Base-by-base conservation (phyloP, 2,888 invertebrate species). In the Watsonalla cultraria region DNA sequence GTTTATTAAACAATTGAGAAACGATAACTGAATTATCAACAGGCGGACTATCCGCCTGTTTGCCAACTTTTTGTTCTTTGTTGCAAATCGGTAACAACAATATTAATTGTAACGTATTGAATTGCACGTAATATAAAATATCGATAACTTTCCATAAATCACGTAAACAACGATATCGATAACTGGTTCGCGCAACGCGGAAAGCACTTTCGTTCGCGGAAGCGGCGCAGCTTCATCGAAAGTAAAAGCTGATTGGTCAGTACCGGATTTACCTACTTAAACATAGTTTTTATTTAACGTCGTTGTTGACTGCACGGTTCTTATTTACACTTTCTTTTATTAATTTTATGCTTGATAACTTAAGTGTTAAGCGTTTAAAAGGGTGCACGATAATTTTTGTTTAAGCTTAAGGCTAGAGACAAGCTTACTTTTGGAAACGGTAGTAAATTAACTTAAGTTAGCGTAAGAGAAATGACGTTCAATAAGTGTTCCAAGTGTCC, bases 131-230 rank as follows among this genome's bases (percentile, higher is more conserved):
- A 15, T 46, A 24, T 34, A 13, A 35, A 34, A 48, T 9, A 35
- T 48, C n/a, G n/a, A 34, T 15, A 15, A 35, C 34, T 11, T 48
- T 5, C 34, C 35, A 35, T 47, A 51, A 42, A 13, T 46, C n/a
- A 46, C 37, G n/a, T 46, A 42, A 46, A 47, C 45, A 49, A 45
- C 13, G 61, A 61, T 66, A 59, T 71, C 64, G 56, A 64, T 63
- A 58, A 60, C 60, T 64, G 57, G 63, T 54, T 57, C 14, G 57
- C 37, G 37, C 53, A 55, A 57, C 58, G 54, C 60, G 57, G 72
- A 70, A 76, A 77, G 72, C 77, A 86, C 88, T 87, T 89, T 88
- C 85, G 65, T 81, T 86, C 75, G 76, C 86, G 88, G 90, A 90
- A 89, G 85, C 68, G 61, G 69, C 78, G 72, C 76, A 73, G 70